These are phyloP conservation scores for Lithophane socia DNA, from an alignment of 2,888 invertebrate species.

Conservation along the genomic window DNA sequence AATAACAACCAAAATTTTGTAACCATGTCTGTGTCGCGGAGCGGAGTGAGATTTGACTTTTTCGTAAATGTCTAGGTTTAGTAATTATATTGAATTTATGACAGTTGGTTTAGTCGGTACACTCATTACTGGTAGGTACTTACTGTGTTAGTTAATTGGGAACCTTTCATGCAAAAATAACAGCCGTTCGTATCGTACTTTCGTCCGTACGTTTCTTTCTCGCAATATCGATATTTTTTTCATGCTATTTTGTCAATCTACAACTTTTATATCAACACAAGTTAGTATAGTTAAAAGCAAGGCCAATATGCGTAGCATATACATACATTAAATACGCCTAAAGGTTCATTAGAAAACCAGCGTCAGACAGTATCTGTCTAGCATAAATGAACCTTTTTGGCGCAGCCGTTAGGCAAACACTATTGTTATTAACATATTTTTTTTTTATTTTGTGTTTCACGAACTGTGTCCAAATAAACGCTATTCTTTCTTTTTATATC, in stretches of 20 bases:
- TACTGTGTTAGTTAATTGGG: background rate
- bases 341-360: too few species aligned
- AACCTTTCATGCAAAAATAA: background rate
- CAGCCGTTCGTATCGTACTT: background rate
- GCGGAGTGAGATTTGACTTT: background rate
- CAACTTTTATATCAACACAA: background rate
- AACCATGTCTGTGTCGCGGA: slow-evolving; percentile 46
- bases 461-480: too few species aligned
- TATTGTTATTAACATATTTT: too few species aligned
- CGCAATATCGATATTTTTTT: background rate
- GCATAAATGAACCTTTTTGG: too few species aligned
- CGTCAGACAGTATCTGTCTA: too few species aligned
- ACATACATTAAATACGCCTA: too few species aligned
- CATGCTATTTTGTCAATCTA: background rate
- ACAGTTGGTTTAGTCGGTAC: background rate
- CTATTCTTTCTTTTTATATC: background rate
- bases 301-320: too few species aligned
- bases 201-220: background rate
- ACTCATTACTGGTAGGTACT: background rate
- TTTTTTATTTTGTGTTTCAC: too few species aligned
- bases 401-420: too few species aligned
- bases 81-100: background rate
- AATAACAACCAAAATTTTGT: slow-evolving; percentile 42
- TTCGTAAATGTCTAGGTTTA: slow-evolving; percentile 10
- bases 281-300: too few species aligned